phyloP scores from a whole-genome alignment of 2,113 vertebrate species.

The Odontophorus gujanensis region DNA sequence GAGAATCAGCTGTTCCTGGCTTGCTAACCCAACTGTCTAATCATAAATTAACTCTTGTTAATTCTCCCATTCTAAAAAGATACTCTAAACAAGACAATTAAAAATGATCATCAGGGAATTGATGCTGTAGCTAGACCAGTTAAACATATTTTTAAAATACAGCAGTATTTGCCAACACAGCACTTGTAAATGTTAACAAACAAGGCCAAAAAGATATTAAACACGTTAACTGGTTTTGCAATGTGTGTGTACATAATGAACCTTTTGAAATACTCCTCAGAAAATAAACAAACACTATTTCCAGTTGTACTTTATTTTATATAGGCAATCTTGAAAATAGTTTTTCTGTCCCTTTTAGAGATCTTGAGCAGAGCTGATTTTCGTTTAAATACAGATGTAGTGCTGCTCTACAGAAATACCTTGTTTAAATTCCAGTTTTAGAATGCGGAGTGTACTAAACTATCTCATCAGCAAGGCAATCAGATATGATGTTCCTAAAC shows the following conservation, averaged over 20 bases:
- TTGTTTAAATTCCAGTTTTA: background rate
- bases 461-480: background rate
- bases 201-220: background rate
- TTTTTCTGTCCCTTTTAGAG: background rate
- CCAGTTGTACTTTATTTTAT: background rate
- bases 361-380: background rate
- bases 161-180: background rate
- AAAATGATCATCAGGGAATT: background rate
- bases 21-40: background rate
- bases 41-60: background rate
- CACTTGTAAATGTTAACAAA: background rate
- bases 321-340: background rate
- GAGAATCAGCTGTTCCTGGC: background rate
- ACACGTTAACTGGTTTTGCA: constrained; percentile 12
- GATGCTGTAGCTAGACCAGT: background rate
- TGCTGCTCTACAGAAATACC: background rate
- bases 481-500: background rate
- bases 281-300: background rate
- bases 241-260: background rate
- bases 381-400: background rate
- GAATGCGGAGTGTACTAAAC: background rate
- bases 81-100: constrained; percentile 14
- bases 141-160: background rate
- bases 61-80: background rate
- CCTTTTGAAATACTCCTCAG: background rate